Conservation (phyloP, 2,797 vertebrate genomes). For the Allobates femoralis region DNA sequence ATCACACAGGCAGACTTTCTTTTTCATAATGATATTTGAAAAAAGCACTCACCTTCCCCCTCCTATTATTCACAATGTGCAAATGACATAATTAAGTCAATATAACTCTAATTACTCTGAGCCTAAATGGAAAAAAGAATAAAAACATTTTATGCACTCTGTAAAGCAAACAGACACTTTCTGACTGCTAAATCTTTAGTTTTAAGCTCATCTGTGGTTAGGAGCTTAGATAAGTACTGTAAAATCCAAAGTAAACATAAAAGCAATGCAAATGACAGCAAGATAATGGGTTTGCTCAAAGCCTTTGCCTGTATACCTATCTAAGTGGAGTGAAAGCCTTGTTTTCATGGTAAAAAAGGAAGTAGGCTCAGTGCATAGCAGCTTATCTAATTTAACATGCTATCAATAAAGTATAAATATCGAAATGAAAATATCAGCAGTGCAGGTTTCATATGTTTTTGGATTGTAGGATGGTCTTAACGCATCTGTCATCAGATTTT, state of each 20-base stretch:
- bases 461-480: neutral
- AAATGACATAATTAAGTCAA: conserved; percentile 53
- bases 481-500: too few species aligned
- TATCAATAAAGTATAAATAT: conserved; percentile 27
- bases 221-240: conserved; percentile 50
- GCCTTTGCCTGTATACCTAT: conserved; percentile 31
- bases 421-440: neutral
- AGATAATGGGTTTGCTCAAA: conserved; percentile 56
- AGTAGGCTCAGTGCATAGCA: conserved; percentile 4
- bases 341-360: conserved; percentile 12
- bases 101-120: conserved; percentile 35
- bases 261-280: conserved; percentile 38
- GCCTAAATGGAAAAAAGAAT: conserved; percentile 46
- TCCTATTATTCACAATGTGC: conserved; percentile 45
- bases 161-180: conserved; percentile 54
- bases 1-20: neutral
- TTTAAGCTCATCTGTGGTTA: conserved; percentile 55
- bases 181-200: conserved; percentile 40
- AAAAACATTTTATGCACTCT: conserved; percentile 52
- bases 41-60: conserved; percentile 30
- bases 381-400: conserved; percentile 19
- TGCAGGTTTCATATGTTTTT: neutral
- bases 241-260: conserved; percentile 56
- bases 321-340: conserved; percentile 31
- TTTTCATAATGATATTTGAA: neutral